Conservation (phyloP, 1,140 invertebrate species). For the Drosophila jambulina region DNA sequence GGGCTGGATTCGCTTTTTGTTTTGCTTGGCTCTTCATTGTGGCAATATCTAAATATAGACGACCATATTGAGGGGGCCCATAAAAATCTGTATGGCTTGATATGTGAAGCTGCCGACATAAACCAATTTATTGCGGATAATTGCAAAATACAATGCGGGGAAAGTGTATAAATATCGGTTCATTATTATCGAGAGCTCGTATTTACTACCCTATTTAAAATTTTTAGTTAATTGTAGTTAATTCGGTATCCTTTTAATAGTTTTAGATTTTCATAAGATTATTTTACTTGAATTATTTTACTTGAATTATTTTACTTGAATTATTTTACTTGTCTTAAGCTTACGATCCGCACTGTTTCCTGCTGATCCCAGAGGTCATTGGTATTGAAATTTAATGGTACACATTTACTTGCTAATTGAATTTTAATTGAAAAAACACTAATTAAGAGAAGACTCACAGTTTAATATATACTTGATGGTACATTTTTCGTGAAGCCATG, state of each 20-base stretch:
- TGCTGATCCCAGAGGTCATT: not conserved
- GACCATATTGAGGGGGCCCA: conserved; percentile 24
- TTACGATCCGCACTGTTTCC: not conserved
- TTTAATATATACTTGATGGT: too few species aligned
- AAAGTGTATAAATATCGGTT: not conserved
- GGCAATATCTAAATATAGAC: conserved; percentile 72
- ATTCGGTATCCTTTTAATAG: accelerated
- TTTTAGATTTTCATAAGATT: not conserved
- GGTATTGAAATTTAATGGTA: not conserved
- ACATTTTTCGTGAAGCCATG: too few species aligned
- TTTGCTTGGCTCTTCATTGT: conserved; percentile 30
- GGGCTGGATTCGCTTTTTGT: conserved; percentile 46
- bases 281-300: not conserved
- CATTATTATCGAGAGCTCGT: not conserved
- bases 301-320: not conserved
- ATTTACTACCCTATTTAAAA: not conserved
- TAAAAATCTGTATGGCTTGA: conserved; percentile 46
- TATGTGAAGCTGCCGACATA: conserved; percentile 34
- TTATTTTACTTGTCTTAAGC: not conserved
- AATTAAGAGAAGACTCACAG: not conserved
- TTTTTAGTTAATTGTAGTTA: not conserved
- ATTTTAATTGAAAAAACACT: conserved; percentile 10
- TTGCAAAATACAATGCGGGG: conserved; percentile 14
- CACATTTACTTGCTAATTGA: conserved; percentile 11
- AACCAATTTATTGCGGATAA: conserved; percentile 46